Percentiles rank a stretch among this genome's conserved stretches.
Conservation (phyloP, 2,888 invertebrate species). For the Creontiades dilutus region DNA sequence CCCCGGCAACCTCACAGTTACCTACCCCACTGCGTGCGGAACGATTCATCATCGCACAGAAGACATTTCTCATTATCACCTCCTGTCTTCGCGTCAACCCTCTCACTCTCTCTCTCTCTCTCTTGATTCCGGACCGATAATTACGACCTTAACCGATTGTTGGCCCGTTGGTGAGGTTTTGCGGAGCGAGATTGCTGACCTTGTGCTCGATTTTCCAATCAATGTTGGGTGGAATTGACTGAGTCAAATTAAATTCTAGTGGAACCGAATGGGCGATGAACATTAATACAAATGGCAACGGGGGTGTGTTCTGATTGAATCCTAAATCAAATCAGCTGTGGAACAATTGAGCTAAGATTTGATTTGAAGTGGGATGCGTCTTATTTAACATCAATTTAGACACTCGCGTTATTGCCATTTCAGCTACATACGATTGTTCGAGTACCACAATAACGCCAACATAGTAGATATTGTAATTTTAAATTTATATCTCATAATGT, state of each 20-base stretch:
- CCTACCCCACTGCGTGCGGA: slow-evolving; percentile 5
- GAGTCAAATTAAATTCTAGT: neutral
- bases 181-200: slow-evolving; percentile 5
- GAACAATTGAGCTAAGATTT: too few species aligned
- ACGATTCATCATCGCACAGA: slow-evolving; percentile 52
- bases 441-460: too few species aligned
- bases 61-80: slow-evolving; percentile 65
- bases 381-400: too few species aligned
- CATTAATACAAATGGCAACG: too few species aligned
- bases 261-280: neutral
- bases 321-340: too few species aligned
- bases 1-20: slow-evolving; percentile 7
- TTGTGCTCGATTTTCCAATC: neutral
- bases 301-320: too few species aligned
- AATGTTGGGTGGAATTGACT: neutral
- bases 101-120: neutral
- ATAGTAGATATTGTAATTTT: too few species aligned
- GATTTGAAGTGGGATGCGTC: too few species aligned
- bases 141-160: slow-evolving; percentile 40
- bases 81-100: slow-evolving; percentile 45
- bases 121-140: slow-evolving; percentile 10
- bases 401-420: too few species aligned
- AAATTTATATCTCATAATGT: too few species aligned
- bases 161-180: neutral
- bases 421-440: too few species aligned